phyloP scores from a whole-genome alignment of 64 coral and sea anemone species.

The Montipora sp. region DNA sequence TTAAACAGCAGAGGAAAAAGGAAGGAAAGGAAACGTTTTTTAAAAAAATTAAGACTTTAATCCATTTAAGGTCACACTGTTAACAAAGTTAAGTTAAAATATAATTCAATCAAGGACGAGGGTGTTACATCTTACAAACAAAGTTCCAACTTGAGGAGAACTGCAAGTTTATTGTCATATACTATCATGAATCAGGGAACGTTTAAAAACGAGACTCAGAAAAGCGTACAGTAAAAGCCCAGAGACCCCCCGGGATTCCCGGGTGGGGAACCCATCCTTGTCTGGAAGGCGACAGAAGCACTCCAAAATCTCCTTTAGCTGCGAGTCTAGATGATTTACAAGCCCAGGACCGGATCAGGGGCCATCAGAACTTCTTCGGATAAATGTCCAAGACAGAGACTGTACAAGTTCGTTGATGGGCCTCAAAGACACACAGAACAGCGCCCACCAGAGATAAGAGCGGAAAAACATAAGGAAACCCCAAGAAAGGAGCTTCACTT shows the following conservation, averaged over 20 bases:
- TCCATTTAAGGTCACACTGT: not conserved
- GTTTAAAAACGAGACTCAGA: no score
- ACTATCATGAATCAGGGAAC: no score
- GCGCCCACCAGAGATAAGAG: not conserved
- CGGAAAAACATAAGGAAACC: not conserved
- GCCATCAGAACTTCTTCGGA: slow-evolving; percentile 42
- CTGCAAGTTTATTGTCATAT: no score
- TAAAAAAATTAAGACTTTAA: no score
- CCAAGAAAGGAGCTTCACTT: not conserved
- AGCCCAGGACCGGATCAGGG: not conserved
- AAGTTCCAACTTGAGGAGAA: no score
- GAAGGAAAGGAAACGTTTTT: no score
- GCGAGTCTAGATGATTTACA: slow-evolving; percentile 10
- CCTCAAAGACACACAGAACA: not conserved
- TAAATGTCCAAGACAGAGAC: slow-evolving; percentile 18
- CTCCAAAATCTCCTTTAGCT: not conserved
- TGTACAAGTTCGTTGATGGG: not conserved
- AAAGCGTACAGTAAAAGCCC: not conserved
- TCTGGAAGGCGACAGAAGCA: slow-evolving; percentile 1
- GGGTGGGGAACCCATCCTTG: slow-evolving; percentile 37
- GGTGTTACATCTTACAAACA: no score
- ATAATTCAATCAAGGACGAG: no score
- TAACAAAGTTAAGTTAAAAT: not conserved
- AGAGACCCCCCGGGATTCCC: slow-evolving; percentile 26
- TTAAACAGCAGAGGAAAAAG: not conserved